Base-by-base conservation (phyloP, 2,888 invertebrate genomes). In the Drosophila mercatorum region DNA sequence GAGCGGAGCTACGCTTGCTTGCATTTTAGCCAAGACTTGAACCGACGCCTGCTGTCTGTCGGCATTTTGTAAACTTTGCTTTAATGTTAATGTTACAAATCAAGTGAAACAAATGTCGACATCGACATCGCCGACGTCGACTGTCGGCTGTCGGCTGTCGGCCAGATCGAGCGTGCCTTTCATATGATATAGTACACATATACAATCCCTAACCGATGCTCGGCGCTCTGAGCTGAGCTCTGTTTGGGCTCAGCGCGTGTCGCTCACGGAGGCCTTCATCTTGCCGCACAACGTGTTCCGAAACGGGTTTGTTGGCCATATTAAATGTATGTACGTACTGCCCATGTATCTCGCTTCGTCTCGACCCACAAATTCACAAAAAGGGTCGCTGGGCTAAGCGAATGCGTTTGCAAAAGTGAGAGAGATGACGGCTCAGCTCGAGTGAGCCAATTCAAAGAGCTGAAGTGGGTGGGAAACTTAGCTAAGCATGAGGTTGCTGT, bases 11-110 rank as follows among this genome's bases (percentile, higher is more conserved):
- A 11, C 14, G 53, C n/a, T 55, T 41, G 17, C n/a, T 65, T 85
- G 83, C 85, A 80, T 81, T 77, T 84, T 71, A 75, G 70, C 75
- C 72, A 78, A 68, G 72, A 59, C 65, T 72, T 53, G 63, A 75
- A 63, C 36, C 52, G 59, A 49, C 57, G 56, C 68, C 65, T 26
- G 53, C 10, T 31, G 64, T 63, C 49, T 80, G 83, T 79, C 85
- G 87, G 87, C 81, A n/a, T 82, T 85, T 85, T 83, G 66, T 75
- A 72, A 73, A 75, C 56, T 80, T 85, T 79, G 62, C 85, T 86
- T 86, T 87, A 82, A 86, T 83, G 88, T 83, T 77, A 72, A 73
- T 78, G 78, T 80, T 83, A 83, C 88, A 85, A 86, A 86, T 86
- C 82, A 85, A 87, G 85, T 83, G 85, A 80, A 81, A 80, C 83